These are phyloP conservation scores for Bimastos eiseni DNA, from an alignment of 2,888 invertebrate genomes.

Conservation along the genomic window DNA sequence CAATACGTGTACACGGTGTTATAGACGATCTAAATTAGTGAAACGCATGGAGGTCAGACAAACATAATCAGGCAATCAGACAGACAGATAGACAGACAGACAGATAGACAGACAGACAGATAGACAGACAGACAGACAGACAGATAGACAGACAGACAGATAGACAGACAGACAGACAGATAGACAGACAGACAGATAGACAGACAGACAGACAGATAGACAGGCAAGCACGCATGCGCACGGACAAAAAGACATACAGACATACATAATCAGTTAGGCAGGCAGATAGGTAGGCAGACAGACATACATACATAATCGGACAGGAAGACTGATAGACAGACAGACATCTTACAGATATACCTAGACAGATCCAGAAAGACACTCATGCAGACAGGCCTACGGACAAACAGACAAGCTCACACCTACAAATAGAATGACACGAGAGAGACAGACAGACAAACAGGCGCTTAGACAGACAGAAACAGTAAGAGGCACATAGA, in stretches of 20 bases:
- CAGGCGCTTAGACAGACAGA: neutral
- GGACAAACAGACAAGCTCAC: neutral
- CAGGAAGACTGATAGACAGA: neutral
- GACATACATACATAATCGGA: neutral
- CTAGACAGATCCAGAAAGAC: neutral
- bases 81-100: neutral
- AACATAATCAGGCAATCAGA: too few relatives aligned
- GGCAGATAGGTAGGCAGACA: neutral
- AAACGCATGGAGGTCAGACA: neutral
- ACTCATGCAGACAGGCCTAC: neutral
- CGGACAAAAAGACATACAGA: neutral
- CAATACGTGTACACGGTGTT: neutral
- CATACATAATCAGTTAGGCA: too few relatives aligned
- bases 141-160: neutral
- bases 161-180: neutral
- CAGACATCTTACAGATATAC: too few relatives aligned
- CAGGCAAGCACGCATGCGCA: too few relatives aligned
- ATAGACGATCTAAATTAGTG: constrained; percentile 3
- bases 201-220: too few relatives aligned
- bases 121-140: neutral
- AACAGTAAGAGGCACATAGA: neutral
- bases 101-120: neutral
- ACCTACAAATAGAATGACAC: neutral
- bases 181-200: neutral
- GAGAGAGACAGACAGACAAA: neutral